phyloP scores from a whole-genome alignment of 2,797 vertebrate species.

The Eurystomus glaucurus region DNA sequence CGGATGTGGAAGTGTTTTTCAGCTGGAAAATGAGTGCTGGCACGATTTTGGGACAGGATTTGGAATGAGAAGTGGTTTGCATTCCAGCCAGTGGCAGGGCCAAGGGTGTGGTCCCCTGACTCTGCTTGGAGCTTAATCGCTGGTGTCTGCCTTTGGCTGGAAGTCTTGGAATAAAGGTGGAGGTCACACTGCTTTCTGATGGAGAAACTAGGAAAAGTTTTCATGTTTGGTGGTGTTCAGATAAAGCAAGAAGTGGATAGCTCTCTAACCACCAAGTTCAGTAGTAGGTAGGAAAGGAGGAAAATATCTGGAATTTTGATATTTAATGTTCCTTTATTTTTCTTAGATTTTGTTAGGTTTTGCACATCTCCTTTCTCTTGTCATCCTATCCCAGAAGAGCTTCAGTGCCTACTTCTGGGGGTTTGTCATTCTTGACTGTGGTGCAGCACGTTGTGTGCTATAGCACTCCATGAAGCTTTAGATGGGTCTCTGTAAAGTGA shows the following conservation, averaged over 20 bases:
- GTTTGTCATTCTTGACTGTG: accelerated
- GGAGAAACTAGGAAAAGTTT: not conserved
- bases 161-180: not conserved
- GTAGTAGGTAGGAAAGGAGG: not conserved
- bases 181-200: not conserved
- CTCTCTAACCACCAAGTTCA: not conserved
- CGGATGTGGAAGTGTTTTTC: not conserved
- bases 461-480: accelerated
- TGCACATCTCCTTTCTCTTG: not conserved
- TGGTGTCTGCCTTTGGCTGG: constrained; percentile 11
- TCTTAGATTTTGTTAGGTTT: not conserved
- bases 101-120: constrained; percentile 52
- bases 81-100: constrained; percentile 20
- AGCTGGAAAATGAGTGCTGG: not conserved
- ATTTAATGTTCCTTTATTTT: not conserved
- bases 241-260: not conserved
- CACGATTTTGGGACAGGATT: constrained; percentile 19
- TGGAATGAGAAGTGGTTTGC: not conserved
- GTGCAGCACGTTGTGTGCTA: accelerated
- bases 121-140: not conserved
- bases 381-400: not conserved
- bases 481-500: not conserved
- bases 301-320: not conserved
- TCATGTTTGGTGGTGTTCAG: accelerated
- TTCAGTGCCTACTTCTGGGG: not conserved